Evolutionary conservation across 2,888 invertebrate genomes (phyloP), one percentile per base, ranked within the genome.

Genomic region (Plemyria rubiginata): DNA sequence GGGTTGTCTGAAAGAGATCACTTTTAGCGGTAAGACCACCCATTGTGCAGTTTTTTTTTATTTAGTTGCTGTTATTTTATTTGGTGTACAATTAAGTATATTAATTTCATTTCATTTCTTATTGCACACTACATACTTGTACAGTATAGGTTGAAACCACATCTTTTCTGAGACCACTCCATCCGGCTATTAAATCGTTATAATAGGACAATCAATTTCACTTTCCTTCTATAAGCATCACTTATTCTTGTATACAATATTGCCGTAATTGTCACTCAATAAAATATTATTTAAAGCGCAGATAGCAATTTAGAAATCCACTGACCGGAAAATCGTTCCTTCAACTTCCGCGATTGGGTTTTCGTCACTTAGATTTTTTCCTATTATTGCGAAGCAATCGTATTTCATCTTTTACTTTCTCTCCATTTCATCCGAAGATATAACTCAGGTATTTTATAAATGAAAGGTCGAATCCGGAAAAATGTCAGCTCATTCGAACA

Each of bases 371-470:
- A 67, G 65, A 65, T 65, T 67, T 67, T 66, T 64, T 65, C 55
- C 64, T 67, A 66, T 69, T 70, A 70, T 70, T 70, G 59, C 60
- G 56, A 64, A 68, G 67, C 65, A 71, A 71, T 70, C 68, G 67
- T 70, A 70, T 71, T 70, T 71, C 70, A 71, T 70, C 70, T 67
- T 67, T 70, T 71, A 64, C 71, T 68, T 65, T 70, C 68, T 62
- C 67, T 51, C 64, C 65, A 67, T 70, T 71, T 70, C 68, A 29
- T 58, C 57, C 60, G 57, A 69, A 65, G 69, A 66, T 69, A 67
- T 70, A 68, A 69, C 68, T 70, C 68, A 71, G 71, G 71, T 70
- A 68, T 71, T 69, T 67, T 68, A 66, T 65, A 70, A 70, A 70
- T 70, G 68, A 67, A 70, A 70, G 67, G 71, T 70, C 71, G 70